phyloP scores from a whole-genome alignment of 2,797 vertebrate genomes.

The Melanogrammus aeglefinus region DNA sequence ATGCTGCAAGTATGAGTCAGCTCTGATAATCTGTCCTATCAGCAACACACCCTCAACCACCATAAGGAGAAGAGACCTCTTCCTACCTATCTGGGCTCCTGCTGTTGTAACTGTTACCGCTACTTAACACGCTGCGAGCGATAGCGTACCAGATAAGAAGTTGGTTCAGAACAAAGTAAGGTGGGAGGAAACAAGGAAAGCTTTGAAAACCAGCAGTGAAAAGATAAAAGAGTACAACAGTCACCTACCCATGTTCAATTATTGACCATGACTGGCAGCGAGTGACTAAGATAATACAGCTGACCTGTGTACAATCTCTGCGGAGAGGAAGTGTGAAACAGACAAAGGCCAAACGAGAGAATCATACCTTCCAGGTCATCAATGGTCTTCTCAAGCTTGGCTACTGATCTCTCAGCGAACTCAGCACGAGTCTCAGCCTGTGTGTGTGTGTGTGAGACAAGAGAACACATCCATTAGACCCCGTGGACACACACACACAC shows the following conservation, averaged over 20 bases:
- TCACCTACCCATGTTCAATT: background rate
- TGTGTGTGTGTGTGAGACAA: slow-evolving; percentile 46
- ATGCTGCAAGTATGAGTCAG: background rate
- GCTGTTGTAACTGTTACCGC: background rate
- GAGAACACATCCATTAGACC: slow-evolving; percentile 41
- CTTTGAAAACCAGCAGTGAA: background rate
- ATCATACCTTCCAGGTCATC: slow-evolving; percentile 98
- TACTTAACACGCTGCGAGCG: background rate
- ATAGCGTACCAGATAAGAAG: background rate
- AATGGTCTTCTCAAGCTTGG: slow-evolving; percentile 99
- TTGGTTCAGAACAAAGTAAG: background rate
- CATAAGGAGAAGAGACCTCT: background rate
- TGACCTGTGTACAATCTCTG: background rate
- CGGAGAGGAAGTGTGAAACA: background rate
- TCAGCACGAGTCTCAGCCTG: slow-evolving; percentile 99
- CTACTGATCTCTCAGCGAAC: slow-evolving; percentile 98
- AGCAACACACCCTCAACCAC: background rate
- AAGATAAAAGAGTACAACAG: background rate
- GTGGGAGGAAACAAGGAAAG: background rate
- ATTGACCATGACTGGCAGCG: background rate
- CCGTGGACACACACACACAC: background rate
- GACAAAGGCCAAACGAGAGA: background rate
- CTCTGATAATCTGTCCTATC: background rate
- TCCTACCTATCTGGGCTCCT: background rate
- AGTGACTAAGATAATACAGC: background rate